Conservation (phyloP, 2,797 vertebrate species). For the Rhynchotus rufescens region DNA sequence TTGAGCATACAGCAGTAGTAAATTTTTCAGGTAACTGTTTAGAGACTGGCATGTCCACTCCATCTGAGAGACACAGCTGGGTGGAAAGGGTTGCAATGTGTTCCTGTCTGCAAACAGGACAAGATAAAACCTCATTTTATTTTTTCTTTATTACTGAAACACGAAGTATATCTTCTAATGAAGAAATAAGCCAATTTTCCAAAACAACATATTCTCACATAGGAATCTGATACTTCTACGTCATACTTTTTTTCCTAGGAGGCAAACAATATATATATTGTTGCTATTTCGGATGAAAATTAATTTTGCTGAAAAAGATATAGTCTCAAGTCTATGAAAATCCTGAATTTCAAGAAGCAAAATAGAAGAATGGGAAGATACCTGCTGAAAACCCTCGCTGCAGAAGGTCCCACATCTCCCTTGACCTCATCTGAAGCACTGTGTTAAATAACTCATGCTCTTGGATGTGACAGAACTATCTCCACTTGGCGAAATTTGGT, state of each 20-base stretch:
- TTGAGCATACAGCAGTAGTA: not conserved
- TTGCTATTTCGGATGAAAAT: not conserved
- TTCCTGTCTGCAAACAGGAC: not conserved
- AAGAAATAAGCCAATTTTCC: not conserved
- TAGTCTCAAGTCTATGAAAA: not conserved
- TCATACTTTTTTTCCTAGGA: not conserved
- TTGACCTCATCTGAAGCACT: not conserved
- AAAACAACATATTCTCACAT: not conserved
- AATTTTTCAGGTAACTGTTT: not conserved
- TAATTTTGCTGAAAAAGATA: not conserved
- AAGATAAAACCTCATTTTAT: not conserved
- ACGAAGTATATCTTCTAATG: not conserved
- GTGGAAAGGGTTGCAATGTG: not conserved
- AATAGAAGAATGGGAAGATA: not conserved
- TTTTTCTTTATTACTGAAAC: not conserved
- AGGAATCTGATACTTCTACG: not conserved
- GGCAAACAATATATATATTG: not conserved
- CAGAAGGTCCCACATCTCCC: not conserved
- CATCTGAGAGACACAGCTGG: not conserved
- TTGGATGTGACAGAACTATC: rapidly evolving
- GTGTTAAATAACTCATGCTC: rapidly evolving
- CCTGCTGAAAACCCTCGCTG: not conserved
- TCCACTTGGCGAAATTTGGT: not conserved
- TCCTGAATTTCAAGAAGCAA: not conserved
- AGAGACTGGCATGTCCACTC: not conserved